Evolutionary conservation across 2,888 invertebrate species (phyloP).

Genomic region (Electrophaes corylata): DNA sequence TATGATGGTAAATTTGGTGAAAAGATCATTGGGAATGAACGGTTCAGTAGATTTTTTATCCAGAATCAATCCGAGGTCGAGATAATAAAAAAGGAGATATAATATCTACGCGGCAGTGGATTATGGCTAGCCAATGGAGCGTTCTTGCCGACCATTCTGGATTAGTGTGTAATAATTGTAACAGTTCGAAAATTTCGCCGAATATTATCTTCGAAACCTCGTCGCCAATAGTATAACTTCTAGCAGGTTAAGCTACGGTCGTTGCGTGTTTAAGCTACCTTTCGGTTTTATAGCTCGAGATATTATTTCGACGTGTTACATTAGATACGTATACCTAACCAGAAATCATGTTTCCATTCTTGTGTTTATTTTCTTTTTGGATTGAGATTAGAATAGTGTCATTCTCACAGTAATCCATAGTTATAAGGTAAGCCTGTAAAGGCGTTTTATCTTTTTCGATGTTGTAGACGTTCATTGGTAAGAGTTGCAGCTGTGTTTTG

Average conservation of each 20-base stretch:
- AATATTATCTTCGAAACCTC: neutral
- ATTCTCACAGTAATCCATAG: conserved; percentile 15
- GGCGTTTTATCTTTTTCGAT: conserved; percentile 16
- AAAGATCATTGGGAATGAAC: neutral
- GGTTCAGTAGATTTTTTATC: neutral
- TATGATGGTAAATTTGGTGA: neutral
- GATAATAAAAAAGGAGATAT: conserved; percentile 6
- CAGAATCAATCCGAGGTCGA: neutral
- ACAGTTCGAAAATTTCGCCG: neutral
- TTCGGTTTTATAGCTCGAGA: neutral
- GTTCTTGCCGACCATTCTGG: conserved; percentile 7
- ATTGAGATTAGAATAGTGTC: conserved; percentile 28
- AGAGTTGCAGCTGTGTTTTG: conserved; percentile 6
- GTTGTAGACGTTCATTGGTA: neutral
- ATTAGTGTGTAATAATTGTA: conserved; percentile 6
- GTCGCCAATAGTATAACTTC: conserved; percentile 16
- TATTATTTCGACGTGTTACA: conserved; percentile 4
- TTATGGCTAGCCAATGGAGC: neutral
- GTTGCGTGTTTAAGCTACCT: neutral
- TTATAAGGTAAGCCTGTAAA: conserved; percentile 8
- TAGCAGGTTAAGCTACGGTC: too few species aligned
- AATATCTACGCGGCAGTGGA: conserved; percentile 10
- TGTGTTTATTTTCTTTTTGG: conserved; percentile 30
- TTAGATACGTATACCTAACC: conserved; percentile 1
- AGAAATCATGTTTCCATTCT: conserved; percentile 14